Evolutionary conservation across 2,113 vertebrate species (phyloP).

Genomic region (Aspiorhynchus laticeps): DNA sequence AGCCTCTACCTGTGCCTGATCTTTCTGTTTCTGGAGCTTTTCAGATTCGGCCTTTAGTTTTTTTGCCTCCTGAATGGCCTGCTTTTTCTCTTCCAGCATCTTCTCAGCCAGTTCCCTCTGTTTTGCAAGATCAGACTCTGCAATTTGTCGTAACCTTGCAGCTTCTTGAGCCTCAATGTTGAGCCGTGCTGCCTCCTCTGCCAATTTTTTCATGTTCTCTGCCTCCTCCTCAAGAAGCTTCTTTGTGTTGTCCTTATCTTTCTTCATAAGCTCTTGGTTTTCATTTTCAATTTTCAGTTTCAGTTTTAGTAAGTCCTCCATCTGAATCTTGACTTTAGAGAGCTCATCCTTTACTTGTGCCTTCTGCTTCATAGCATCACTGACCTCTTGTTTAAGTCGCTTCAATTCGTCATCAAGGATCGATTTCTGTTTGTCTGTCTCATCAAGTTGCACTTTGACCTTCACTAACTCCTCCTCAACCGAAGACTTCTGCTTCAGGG

Average conservation of each 20-base stretch:
- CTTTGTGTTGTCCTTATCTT: slow-evolving; percentile 89
- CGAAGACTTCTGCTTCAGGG: slow-evolving; percentile 87
- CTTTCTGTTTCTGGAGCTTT: slow-evolving; percentile 90
- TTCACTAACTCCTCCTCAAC: slow-evolving; percentile 89
- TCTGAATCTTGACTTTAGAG: slow-evolving; percentile 85
- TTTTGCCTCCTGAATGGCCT: slow-evolving; percentile 90
- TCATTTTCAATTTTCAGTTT: slow-evolving; percentile 89
- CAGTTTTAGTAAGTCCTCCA: slow-evolving; percentile 90
- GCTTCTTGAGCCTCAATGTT: slow-evolving; percentile 88
- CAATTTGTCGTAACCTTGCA: slow-evolving; percentile 83
- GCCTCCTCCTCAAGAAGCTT: slow-evolving; percentile 89
- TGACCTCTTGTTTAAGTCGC: slow-evolving; percentile 89
- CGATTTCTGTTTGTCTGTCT: slow-evolving; percentile 89
- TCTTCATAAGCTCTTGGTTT: slow-evolving; percentile 83
- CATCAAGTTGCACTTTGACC: slow-evolving; percentile 86
- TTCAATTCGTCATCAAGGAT: slow-evolving; percentile 91
- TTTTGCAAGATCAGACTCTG: slow-evolving; percentile 83
- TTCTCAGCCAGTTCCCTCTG: slow-evolving; percentile 89
- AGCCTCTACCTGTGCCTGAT: slow-evolving; percentile 88
- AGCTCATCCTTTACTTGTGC: slow-evolving; percentile 90
- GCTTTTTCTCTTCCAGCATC: slow-evolving; percentile 96
- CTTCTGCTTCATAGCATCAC: slow-evolving; percentile 85
- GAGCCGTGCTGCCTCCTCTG: slow-evolving; percentile 88
- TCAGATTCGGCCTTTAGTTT: slow-evolving; percentile 86
- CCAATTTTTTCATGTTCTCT: slow-evolving; percentile 91